Conservation (phyloP, 2,113 vertebrate species). For the Entelurus aequoreus region DNA sequence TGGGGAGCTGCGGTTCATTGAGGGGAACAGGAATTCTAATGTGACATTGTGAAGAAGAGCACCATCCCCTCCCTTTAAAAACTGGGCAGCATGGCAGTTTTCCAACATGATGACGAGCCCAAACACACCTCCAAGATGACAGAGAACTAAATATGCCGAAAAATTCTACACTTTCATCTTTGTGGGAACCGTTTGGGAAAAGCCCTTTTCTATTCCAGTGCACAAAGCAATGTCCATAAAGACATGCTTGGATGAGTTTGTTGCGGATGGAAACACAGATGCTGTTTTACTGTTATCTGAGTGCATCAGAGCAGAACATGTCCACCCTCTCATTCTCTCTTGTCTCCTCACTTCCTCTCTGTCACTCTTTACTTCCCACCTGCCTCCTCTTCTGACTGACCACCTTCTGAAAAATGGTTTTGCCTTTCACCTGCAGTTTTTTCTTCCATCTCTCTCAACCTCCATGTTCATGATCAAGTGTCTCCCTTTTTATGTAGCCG, state of each 20-base stretch:
- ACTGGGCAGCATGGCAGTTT: not conserved
- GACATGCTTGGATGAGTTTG: not conserved
- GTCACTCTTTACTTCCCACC: slow-evolving; percentile 40
- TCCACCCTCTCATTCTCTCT: slow-evolving; percentile 29
- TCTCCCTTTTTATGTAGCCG: slow-evolving; percentile 3
- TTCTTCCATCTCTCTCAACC: slow-evolving; percentile 50
- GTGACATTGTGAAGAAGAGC: too few species aligned
- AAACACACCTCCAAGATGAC: slow-evolving; percentile 3
- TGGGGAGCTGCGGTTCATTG: too few species aligned
- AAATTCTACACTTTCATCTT: too few species aligned
- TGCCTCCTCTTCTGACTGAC: slow-evolving; percentile 16
- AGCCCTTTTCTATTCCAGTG: not conserved
- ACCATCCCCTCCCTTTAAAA: too few species aligned
- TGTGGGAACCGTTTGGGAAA: not conserved
- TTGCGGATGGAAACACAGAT: not conserved
- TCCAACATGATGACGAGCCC: not conserved
- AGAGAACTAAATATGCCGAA: too few species aligned
- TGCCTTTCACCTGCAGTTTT: slow-evolving; percentile 45
- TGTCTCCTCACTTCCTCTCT: slow-evolving; percentile 48
- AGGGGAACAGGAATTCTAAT: too few species aligned
- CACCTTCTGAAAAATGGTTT: slow-evolving; percentile 49
- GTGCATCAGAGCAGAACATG: slow-evolving; percentile 36
- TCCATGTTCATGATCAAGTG: slow-evolving; percentile 6
- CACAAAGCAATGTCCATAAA: not conserved
- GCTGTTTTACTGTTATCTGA: slow-evolving; percentile 5